These are phyloP conservation scores for Apogon talboti DNA, from an alignment of 2,797 vertebrate genomes.

Conservation along the genomic window DNA sequence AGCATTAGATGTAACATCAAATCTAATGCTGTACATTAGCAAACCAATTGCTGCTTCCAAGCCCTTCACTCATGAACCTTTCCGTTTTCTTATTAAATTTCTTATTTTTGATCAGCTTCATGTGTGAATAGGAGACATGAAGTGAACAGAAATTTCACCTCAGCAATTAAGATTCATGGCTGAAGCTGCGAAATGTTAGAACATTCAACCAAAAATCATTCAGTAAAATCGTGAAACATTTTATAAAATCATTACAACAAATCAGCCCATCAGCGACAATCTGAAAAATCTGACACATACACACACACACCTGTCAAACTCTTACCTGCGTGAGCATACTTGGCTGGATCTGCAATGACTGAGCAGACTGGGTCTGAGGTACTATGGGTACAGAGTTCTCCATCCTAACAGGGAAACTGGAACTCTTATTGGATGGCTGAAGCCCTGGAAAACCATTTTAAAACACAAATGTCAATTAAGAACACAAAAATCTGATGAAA, in stretches of 20 bases:
- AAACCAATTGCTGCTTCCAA: background rate
- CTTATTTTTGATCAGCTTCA: too few species aligned
- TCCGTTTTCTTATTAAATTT: too few species aligned
- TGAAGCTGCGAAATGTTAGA: too few species aligned
- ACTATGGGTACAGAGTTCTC: slow-evolving; percentile 94
- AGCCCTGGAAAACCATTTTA: slow-evolving; percentile 82
- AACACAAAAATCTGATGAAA: background rate
- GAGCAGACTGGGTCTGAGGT: slow-evolving; percentile 92
- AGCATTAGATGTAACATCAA: too few species aligned
- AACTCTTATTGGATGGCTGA: slow-evolving; percentile 92
- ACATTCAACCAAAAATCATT: background rate
- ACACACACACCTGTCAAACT: background rate
- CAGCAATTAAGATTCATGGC: too few species aligned
- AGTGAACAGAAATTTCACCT: too few species aligned
- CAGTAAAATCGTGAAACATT: background rate
- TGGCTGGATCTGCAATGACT: slow-evolving; percentile 96
- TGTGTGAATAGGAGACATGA: too few species aligned
- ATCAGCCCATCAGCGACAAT: background rate
- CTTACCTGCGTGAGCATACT: slow-evolving; percentile 97
- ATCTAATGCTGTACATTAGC: background rate
- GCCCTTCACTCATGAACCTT: background rate
- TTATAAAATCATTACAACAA: background rate
- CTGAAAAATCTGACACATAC: background rate
- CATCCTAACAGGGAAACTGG: slow-evolving; percentile 95
- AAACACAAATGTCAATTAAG: background rate